These are phyloP conservation scores for Copsychus sechellarum DNA, from an alignment of 2,113 vertebrate genomes.

Conservation along the genomic window DNA sequence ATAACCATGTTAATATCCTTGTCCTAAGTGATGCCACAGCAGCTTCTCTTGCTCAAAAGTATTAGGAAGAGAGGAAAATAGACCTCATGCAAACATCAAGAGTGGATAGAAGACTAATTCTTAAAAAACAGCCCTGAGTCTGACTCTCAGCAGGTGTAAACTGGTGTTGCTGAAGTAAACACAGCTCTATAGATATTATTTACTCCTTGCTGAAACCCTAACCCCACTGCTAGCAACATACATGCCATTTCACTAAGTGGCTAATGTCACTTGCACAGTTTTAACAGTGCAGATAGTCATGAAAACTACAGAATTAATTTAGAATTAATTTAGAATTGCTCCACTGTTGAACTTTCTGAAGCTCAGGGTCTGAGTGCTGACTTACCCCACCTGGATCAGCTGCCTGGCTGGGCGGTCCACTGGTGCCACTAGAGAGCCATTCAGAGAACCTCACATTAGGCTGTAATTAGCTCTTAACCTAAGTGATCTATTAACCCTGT, in stretches of 20 bases:
- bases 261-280: not conserved
- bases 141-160: not conserved
- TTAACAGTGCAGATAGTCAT: not conserved
- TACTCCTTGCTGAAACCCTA: not conserved
- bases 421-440: not conserved
- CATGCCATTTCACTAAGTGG: not conserved
- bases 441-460: not conserved
- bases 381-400: not conserved
- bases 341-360: not conserved
- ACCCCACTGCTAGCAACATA: not conserved
- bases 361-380: not conserved
- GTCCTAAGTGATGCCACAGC: not conserved
- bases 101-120: not conserved
- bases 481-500: not conserved
- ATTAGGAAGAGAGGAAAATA: not conserved
- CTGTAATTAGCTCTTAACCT: conserved; percentile 15
- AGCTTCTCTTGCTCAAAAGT: conserved; percentile 9
- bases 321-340: not conserved
- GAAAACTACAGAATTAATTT: not conserved
- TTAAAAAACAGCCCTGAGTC: not conserved
- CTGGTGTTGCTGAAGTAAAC: not conserved
- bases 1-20: not conserved
- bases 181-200: not conserved
- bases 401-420: not conserved
- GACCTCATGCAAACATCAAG: not conserved